A percentile compares a stretch with the other conserved stretches of the same genome.
phyloP scores from a whole-genome alignment of 2,888 invertebrate species.

The Pammene aurita region DNA sequence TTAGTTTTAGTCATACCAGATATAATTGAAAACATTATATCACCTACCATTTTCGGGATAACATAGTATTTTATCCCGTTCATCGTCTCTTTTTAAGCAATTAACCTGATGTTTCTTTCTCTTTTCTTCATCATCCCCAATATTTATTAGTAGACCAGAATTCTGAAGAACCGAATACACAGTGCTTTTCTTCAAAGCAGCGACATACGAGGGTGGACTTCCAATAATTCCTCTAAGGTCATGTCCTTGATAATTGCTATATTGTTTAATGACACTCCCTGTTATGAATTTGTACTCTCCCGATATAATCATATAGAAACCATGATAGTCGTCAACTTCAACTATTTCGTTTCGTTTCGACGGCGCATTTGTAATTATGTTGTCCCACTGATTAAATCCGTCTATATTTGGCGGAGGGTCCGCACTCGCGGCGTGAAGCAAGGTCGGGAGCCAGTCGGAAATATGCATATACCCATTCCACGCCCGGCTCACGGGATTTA shows the following conservation, averaged over 20 bases:
- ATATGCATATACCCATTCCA: slow-evolving; percentile 87
- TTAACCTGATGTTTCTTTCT: slow-evolving; percentile 56
- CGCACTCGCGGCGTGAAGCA: slow-evolving; percentile 70
- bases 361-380: slow-evolving; percentile 56
- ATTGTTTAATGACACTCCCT: slow-evolving; percentile 52
- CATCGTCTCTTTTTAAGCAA: slow-evolving; percentile 48
- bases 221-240: slow-evolving; percentile 62
- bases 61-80: slow-evolving; percentile 50
- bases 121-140: slow-evolving; percentile 48
- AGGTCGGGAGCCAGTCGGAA: slow-evolving; percentile 92
- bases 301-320: slow-evolving; percentile 59
- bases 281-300: slow-evolving; percentile 67
- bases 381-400: slow-evolving; percentile 69
- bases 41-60: slow-evolving; percentile 60
- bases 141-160: slow-evolving; percentile 53
- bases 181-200: slow-evolving; percentile 56
- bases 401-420: slow-evolving; percentile 60
- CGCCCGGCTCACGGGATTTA: slow-evolving; percentile 67
- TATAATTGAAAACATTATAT: not conserved
- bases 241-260: slow-evolving; percentile 60
- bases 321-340: slow-evolving; percentile 68
- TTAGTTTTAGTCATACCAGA: not conserved
- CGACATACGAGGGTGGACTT: slow-evolving; percentile 55
- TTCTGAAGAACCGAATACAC: slow-evolving; percentile 55
- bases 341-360: slow-evolving; percentile 61